These are phyloP conservation scores for Theristicus caerulescens DNA, from an alignment of 2,113 vertebrate species.

Conservation along the genomic window DNA sequence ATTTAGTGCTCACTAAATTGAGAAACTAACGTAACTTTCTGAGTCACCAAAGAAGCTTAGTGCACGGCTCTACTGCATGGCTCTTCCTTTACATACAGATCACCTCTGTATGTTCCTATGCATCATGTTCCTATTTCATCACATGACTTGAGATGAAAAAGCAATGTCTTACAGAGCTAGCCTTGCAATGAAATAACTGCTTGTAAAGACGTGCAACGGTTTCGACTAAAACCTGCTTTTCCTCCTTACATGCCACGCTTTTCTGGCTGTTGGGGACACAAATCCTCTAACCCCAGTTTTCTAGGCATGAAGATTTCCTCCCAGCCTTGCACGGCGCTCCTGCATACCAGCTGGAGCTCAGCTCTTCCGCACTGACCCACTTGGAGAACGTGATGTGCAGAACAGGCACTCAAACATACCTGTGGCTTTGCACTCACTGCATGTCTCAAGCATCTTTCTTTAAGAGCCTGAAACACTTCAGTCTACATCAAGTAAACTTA, in stretches of 20 bases:
- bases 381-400: not conserved
- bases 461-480: conserved; percentile 30
- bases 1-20: not conserved
- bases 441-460: not conserved
- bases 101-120: not conserved
- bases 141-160: not conserved
- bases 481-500: conserved; percentile 55
- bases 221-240: not conserved
- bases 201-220: not conserved
- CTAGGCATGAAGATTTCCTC: not conserved
- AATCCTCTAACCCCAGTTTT: not conserved
- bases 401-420: conserved; percentile 5
- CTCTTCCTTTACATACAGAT: not conserved
- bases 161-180: not conserved
- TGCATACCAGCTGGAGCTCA: not conserved
- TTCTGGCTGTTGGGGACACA: not conserved
- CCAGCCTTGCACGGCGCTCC: not conserved
- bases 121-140: not conserved
- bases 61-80: not conserved
- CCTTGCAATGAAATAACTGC: not conserved
- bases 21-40: not conserved
- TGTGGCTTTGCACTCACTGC: not conserved
- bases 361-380: not conserved
- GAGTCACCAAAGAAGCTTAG: not conserved
- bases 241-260: not conserved